Base-by-base conservation (phyloP, 2,113 vertebrate species). In the Barbus barbus region DNA sequence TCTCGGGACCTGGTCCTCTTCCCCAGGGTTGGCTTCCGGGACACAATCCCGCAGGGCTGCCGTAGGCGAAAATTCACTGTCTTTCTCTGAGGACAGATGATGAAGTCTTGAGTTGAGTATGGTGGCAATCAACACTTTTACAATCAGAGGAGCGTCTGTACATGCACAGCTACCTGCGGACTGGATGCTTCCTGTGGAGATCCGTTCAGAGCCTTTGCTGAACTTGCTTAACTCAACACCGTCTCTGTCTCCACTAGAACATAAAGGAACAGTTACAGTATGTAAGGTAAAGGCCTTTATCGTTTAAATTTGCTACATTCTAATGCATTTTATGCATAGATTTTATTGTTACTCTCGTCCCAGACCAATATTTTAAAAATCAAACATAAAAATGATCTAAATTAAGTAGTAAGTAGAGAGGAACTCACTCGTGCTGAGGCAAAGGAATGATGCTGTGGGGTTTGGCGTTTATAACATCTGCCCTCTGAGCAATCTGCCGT, bases 401-500 rank as follows among this genome's bases (percentile, higher is more conserved):
- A 16, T 48, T 4, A 51, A 26, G 24, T 20, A 20, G 26, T 22
- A 28, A 60, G 7, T 65, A 31, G 18, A 79, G 3, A 14, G 46
- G 12, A 3, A 82, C 93, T 6, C 90, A 94, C 94, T 91, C 90
- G 9, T 91, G 86, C 87, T 95, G 95, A 22, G 96, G 96, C 73
- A 98, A 89, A 0, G 95, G 93, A 86, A 98, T 97, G 36, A 95
- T 90, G 28, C 91, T 94, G 87, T 94, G 93, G 81, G 93, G 92
- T 53, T 95, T 96, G 85, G 95, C 95, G 91, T 99, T 98, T 86
- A 96, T 95, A 3, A 95, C 94, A 0, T 96, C 95, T 9, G 96
- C 97, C 93, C 96, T 95, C 90, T 94, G 95, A 80, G 95, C 95
- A 92, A 99, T 99, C 0, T 97, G 94, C 89, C 95, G 94, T 90